phyloP scores from a whole-genome alignment of 2,113 vertebrate species.

The Patagioenas fasciata region DNA sequence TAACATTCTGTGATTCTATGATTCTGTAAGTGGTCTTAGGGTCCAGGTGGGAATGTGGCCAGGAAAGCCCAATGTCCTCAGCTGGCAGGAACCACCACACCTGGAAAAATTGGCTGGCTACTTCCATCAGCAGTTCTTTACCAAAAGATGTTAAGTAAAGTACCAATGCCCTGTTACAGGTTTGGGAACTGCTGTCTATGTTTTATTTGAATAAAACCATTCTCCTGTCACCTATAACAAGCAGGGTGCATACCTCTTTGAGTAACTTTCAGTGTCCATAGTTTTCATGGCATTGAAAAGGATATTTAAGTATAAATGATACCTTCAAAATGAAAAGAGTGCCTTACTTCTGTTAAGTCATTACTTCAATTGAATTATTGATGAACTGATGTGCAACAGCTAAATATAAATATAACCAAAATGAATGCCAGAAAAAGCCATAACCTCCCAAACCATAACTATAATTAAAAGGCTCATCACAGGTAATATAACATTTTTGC shows the following conservation, averaged over 20 bases:
- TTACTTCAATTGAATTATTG: neutral
- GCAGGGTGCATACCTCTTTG: neutral
- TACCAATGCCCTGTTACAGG: neutral
- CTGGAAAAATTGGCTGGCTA: neutral
- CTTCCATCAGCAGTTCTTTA: neutral
- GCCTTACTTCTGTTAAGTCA: neutral
- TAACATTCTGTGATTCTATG: too few species aligned
- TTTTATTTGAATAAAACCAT: neutral
- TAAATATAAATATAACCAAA: neutral
- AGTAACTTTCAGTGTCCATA: neutral
- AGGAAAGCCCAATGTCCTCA: neutral
- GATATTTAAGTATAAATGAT: neutral
- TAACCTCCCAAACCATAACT: neutral
- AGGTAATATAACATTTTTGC: neutral
- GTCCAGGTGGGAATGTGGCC: neutral
- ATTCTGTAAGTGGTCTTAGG: neutral
- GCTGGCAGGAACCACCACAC: neutral
- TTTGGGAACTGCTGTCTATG: neutral
- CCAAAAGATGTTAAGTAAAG: neutral
- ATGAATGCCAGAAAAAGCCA: neutral
- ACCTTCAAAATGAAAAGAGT: neutral
- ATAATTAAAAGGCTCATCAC: neutral
- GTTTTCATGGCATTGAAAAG: neutral
- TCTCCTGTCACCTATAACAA: neutral
- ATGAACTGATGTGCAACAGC: neutral